phyloP scores from a whole-genome alignment of 1,140 invertebrate species.

The Apocrypta bakeri region DNA sequence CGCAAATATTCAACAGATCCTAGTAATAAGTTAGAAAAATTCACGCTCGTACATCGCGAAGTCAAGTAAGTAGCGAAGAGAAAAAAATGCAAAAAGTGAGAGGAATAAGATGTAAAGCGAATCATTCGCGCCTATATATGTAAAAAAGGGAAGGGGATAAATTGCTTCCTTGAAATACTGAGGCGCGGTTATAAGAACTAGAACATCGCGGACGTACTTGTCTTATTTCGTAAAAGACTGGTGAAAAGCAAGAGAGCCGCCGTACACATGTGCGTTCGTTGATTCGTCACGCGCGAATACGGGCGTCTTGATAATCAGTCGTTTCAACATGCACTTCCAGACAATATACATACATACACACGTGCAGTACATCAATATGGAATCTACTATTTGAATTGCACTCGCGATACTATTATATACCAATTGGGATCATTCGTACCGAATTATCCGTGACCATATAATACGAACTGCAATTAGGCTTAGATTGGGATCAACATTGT shows the following conservation, averaged over 20 bases:
- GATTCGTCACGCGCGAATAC: background rate
- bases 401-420: too few relatives aligned
- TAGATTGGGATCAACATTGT: background rate
- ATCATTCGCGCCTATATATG: too few relatives aligned
- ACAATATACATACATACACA: background rate
- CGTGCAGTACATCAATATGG: too few relatives aligned
- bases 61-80: too few relatives aligned
- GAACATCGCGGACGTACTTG: constrained; percentile 10
- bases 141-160: too few relatives aligned
- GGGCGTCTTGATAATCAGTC: background rate
- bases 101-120: background rate
- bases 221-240: constrained; percentile 26
- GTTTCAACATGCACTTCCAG: background rate
- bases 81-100: constrained; percentile 12
- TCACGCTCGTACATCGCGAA: too few relatives aligned
- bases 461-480: too few relatives aligned
- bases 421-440: too few relatives aligned
- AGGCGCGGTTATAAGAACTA: constrained; percentile 42
- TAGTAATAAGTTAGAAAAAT: too few relatives aligned
- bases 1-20: too few relatives aligned
- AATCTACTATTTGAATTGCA: background rate
- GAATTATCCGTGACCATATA: background rate
- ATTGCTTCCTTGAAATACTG: constrained; percentile 31
- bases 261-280: background rate
- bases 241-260: background rate